These are phyloP conservation scores for Argyresthia goedartella DNA, from an alignment of 2,888 invertebrate genomes.

Conservation along the genomic window DNA sequence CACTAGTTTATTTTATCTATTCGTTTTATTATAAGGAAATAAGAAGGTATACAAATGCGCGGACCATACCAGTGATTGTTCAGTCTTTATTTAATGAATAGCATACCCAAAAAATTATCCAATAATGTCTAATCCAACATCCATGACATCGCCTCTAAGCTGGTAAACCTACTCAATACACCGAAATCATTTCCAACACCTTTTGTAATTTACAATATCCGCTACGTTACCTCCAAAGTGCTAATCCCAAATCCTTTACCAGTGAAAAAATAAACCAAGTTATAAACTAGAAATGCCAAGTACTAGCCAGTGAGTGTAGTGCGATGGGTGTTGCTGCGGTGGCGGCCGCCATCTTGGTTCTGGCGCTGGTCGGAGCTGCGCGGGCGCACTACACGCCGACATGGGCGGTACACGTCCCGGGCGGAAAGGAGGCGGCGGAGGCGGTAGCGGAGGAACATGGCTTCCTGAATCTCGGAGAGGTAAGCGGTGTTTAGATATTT, in stretches of 20 bases:
- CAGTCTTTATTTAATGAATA: too few species aligned
- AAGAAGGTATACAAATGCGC: background rate
- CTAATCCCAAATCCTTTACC: background rate
- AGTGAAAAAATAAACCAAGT: background rate
- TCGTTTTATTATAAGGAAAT: background rate
- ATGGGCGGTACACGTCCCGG: slow-evolving; percentile 88
- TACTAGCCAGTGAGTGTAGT: slow-evolving; percentile 57
- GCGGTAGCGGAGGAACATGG: slow-evolving; percentile 85
- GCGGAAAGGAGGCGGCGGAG: slow-evolving; percentile 77
- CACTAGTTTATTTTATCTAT: background rate
- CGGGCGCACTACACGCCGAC: slow-evolving; percentile 79
- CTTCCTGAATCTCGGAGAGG: slow-evolving; percentile 88
- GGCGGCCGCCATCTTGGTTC: slow-evolving; percentile 40
- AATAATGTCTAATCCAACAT: too few species aligned
- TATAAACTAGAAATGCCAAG: slow-evolving; percentile 46
- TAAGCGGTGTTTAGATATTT: slow-evolving; percentile 52
- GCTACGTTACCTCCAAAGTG: slow-evolving; percentile 13
- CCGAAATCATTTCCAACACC: too few species aligned
- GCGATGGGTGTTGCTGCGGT: slow-evolving; percentile 52
- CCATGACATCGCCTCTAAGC: too few species aligned
- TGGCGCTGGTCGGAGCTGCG: slow-evolving; percentile 32
- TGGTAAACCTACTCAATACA: too few species aligned
- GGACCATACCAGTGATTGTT: too few species aligned
- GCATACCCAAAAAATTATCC: too few species aligned
- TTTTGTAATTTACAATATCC: slow-evolving; percentile 16